A percentile compares a stretch with the other conserved stretches of the same genome.
phyloP scores from a whole-genome alignment of 2,888 invertebrate genomes.

The Ophion ellenae region DNA sequence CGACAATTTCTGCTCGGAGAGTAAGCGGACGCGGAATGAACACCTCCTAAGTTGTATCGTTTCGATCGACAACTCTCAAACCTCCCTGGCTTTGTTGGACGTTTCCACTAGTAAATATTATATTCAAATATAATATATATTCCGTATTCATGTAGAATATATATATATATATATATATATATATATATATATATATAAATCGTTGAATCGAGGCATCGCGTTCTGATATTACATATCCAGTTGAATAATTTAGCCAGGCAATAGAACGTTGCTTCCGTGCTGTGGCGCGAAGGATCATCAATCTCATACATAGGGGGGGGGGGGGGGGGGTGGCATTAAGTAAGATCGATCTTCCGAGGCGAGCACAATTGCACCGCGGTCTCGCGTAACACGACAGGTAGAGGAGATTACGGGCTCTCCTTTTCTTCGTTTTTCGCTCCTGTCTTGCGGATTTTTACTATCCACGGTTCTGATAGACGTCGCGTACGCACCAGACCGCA shows the following conservation, averaged over 20 bases:
- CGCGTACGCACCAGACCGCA: conserved; percentile 68
- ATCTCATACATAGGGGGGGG: conserved; percentile 28
- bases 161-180: too few species aligned
- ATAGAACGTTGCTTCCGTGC: conserved; percentile 15
- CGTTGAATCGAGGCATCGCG: not conserved
- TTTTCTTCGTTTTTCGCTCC: conserved; percentile 27
- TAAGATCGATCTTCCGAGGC: conserved; percentile 59
- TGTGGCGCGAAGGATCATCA: conserved; percentile 51
- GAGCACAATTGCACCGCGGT: conserved; percentile 20
- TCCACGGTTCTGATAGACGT: conserved; percentile 32
- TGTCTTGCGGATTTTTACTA: conserved; percentile 14
- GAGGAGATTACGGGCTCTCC: conserved; percentile 51
- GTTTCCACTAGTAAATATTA: too few species aligned
- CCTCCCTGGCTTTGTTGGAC: too few species aligned
- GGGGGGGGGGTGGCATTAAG: conserved; percentile 42
- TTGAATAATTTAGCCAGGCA: conserved; percentile 6
- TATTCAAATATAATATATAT: too few species aligned
- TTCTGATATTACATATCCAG: not conserved
- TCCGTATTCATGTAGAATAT: too few species aligned
- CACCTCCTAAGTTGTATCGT: too few species aligned
- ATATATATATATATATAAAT: too few species aligned
- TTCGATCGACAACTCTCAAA: too few species aligned
- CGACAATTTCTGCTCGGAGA: too few species aligned
- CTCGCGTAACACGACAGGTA: conserved; percentile 27
- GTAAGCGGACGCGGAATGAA: too few species aligned